Conservation (phyloP, 2,797 vertebrate genomes). For the Netta rufina region DNA sequence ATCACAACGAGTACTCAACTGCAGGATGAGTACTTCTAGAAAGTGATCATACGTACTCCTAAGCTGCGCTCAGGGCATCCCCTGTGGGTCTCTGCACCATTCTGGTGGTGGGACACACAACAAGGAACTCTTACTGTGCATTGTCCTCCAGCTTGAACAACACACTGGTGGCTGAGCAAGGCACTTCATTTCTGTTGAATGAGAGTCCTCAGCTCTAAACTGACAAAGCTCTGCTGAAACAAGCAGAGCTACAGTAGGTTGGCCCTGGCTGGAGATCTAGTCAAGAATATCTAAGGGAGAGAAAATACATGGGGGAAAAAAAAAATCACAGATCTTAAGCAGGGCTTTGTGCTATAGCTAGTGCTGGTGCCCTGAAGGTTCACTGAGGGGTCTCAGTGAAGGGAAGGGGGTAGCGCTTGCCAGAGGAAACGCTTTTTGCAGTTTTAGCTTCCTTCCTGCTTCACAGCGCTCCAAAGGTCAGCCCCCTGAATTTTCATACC, state of each 20-base stretch:
- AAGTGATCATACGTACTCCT: not conserved
- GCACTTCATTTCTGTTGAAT: not conserved
- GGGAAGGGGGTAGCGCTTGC: not conserved
- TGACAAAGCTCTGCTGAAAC: not conserved
- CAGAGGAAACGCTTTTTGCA: conserved; percentile 17
- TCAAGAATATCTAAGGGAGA: not conserved
- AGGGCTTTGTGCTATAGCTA: not conserved
- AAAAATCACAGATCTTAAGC: not conserved
- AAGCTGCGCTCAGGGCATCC: not conserved
- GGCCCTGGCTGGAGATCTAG: not conserved
- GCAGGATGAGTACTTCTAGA: not conserved
- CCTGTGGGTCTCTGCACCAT: fast-evolving
- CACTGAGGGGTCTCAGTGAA: not conserved
- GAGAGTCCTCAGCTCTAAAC: not conserved
- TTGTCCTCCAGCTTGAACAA: not conserved
- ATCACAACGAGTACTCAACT: not conserved
- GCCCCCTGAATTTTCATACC: not conserved
- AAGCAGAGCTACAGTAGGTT: not conserved
- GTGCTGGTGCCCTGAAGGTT: not conserved
- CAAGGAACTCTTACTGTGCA: not conserved
- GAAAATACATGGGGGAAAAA: not conserved
- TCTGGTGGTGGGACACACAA: fast-evolving
- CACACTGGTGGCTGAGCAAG: not conserved
- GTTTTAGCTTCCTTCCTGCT: conserved; percentile 6
- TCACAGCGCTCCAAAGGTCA: not conserved